These are phyloP conservation scores for Phyllostomus discolor DNA, from an alignment of 2,113 vertebrate genomes.

Conservation along the genomic window DNA sequence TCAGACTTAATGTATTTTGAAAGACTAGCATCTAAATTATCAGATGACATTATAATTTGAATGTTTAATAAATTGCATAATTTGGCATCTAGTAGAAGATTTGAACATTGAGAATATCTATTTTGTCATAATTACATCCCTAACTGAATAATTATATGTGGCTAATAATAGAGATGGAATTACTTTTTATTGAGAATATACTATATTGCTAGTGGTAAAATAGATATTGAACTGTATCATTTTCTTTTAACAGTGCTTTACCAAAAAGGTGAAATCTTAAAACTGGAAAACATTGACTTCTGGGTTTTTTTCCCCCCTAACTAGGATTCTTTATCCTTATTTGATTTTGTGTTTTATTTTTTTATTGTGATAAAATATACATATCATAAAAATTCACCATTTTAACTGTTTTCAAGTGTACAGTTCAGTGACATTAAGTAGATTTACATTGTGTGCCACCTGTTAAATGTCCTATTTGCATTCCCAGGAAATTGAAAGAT, in stretches of 20 bases:
- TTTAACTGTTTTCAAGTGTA: neutral
- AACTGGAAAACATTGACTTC: neutral
- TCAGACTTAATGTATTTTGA: neutral
- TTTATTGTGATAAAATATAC: neutral
- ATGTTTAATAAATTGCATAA: neutral
- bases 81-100: neutral
- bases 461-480: neutral
- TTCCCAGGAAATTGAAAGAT: slow-evolving; percentile 12
- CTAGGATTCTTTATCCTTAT: neutral
- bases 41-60: neutral
- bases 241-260: neutral
- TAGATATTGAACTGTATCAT: neutral
- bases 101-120: neutral
- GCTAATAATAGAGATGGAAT: neutral
- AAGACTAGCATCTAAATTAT: neutral
- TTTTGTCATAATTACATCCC: neutral
- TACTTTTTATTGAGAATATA: neutral
- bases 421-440: neutral
- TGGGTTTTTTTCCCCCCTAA: neutral
- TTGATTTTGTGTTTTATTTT: neutral
- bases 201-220: neutral
- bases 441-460: neutral
- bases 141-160: neutral
- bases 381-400: neutral
- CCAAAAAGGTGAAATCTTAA: slow-evolving; percentile 6